These are phyloP conservation scores for Hoplodrina blanda DNA, from an alignment of 2,888 invertebrate species.

Conservation along the genomic window DNA sequence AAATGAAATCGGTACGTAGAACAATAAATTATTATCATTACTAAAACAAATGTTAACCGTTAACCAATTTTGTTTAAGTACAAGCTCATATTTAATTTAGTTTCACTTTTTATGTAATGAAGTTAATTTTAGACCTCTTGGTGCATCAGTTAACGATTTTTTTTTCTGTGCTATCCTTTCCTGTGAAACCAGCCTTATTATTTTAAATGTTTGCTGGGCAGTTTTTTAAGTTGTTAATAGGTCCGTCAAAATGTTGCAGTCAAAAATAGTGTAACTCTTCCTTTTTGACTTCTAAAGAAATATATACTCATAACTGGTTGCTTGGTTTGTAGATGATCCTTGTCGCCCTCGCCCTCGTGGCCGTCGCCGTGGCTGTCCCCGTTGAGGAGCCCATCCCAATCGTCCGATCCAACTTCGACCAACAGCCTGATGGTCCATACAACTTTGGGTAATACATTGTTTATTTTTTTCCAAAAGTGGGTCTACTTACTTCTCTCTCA, in stretches of 20 bases:
- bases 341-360: constrained; percentile 60
- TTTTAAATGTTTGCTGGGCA: no score
- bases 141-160: no score
- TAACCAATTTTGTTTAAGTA: constrained; percentile 3
- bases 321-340: constrained; percentile 51
- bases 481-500: not conserved
- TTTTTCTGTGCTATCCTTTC: no score
- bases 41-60: constrained; percentile 1
- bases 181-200: no score
- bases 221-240: no score
- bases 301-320: not conserved
- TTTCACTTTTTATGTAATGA: not conserved
- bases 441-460: constrained; percentile 11
- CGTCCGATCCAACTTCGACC: not conserved
- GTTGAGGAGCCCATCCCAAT: not conserved
- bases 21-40: constrained; percentile 3
- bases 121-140: no score
- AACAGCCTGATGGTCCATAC: constrained; percentile 23
- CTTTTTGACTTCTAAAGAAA: not conserved
- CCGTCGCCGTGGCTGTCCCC: constrained; percentile 49
- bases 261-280: not conserved
- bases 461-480: not conserved
- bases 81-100: not conserved
- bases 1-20: constrained; percentile 86
- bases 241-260: not conserved